Percentiles rank a stretch among this genome's conserved stretches.
phyloP scores from a whole-genome alignment of 2,113 vertebrate genomes.

The Seriola rivoliana region DNA sequence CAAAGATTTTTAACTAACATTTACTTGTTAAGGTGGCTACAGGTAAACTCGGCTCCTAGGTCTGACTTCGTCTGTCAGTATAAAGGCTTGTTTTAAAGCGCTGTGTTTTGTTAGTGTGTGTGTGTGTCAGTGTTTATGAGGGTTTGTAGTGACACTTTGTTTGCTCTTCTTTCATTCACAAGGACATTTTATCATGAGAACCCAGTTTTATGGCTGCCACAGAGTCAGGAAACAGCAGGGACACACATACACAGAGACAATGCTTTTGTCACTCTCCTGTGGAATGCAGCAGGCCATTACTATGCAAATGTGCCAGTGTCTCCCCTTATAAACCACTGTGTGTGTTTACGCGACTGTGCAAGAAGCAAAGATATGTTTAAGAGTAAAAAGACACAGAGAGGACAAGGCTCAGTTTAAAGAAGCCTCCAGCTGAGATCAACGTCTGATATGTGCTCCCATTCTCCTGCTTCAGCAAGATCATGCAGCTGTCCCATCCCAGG shows the following conservation, averaged over 20 bases:
- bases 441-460: not conserved
- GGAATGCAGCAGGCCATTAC: constrained; percentile 57
- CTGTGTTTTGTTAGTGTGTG: not conserved
- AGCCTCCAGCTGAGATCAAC: not conserved
- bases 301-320: constrained; percentile 57
- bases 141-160: constrained; percentile 19
- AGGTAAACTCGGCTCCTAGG: not conserved
- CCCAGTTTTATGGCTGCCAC: constrained; percentile 45
- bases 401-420: not conserved
- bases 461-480: not conserved
- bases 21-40: not conserved
- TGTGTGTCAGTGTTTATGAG: constrained; percentile 31
- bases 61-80: not conserved
- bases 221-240: constrained; percentile 44
- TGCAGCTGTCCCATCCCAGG: not conserved
- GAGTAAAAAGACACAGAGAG: not conserved
- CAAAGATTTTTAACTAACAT: not conserved
- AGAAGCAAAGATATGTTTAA: not conserved
- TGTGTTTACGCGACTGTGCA: constrained; percentile 37
- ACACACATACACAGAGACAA: constrained; percentile 17
- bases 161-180: constrained; percentile 34
- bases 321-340: constrained; percentile 9
- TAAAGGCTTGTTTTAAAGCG: not conserved
- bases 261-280: constrained; percentile 48
- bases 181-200: constrained; percentile 43